phyloP scores from a whole-genome alignment of 2,888 invertebrate genomes.

The Prenolepis imparis region DNA sequence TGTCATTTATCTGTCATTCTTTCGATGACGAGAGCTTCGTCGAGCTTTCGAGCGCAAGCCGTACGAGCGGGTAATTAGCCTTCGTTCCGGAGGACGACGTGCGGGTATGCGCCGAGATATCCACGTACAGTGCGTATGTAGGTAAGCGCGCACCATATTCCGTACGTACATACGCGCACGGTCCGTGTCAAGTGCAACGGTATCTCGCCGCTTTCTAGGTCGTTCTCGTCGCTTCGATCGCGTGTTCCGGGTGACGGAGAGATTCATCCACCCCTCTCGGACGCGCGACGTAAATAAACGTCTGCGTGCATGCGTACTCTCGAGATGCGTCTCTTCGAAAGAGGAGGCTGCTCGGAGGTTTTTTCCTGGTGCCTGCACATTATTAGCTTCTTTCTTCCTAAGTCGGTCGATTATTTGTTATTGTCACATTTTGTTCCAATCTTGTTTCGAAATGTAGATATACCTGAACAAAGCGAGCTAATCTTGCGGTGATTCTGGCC shows the following conservation, averaged over 20 bases:
- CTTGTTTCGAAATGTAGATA: too few relatives aligned
- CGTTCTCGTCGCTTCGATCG: slow-evolving; percentile 45
- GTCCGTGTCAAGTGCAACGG: slow-evolving; percentile 66
- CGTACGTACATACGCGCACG: slow-evolving; percentile 3
- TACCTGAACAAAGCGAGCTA: background rate
- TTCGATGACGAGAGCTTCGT: background rate
- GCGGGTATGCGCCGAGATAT: background rate
- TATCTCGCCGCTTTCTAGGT: slow-evolving; percentile 49
- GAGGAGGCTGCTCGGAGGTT: background rate
- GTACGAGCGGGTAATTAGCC: background rate
- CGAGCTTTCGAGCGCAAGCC: background rate
- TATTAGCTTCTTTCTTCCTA: background rate
- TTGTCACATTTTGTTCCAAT: background rate
- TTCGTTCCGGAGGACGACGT: background rate
- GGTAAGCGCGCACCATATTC: background rate
- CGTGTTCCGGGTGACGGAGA: slow-evolving; percentile 48
- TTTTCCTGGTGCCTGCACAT: too few relatives aligned
- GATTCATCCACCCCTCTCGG: background rate
- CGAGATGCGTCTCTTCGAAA: slow-evolving; percentile 22
- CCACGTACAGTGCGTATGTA: background rate
- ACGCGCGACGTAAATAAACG: slow-evolving; percentile 62
- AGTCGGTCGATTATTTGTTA: background rate
- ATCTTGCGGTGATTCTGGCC: background rate
- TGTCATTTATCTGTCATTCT: background rate
- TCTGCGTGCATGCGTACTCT: slow-evolving; percentile 35